Evolutionary conservation across 2,797 vertebrate genomes (phyloP).

Genomic region (Nyctibius grandis): DNA sequence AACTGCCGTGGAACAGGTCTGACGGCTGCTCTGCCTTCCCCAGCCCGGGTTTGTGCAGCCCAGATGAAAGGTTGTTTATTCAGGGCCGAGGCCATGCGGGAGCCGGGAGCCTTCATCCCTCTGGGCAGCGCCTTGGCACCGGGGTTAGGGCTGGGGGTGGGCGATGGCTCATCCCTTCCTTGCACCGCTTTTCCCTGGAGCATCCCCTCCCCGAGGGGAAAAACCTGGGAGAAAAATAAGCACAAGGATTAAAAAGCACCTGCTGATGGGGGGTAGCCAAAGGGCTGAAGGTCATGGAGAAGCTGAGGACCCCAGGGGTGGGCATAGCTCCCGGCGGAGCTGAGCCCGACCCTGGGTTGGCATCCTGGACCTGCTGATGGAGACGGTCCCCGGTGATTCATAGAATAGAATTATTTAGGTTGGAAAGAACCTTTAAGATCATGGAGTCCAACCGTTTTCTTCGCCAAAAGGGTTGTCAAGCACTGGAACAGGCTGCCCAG

Average conservation of each 20-base stretch:
- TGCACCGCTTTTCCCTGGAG: not conserved
- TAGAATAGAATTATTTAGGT: too few relatives aligned
- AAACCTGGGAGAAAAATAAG: fast-evolving
- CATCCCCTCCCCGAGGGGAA: not conserved
- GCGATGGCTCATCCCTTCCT: not conserved
- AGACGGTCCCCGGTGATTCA: not conserved
- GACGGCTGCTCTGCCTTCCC: not conserved
- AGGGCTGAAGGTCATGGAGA: not conserved
- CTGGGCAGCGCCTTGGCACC: not conserved
- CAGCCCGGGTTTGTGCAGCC: not conserved
- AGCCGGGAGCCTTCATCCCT: not conserved
- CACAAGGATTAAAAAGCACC: not conserved
- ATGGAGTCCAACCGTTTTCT: too few relatives aligned
- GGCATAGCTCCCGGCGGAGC: not conserved
- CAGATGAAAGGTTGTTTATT: not conserved
- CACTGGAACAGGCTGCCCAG: too few relatives aligned
- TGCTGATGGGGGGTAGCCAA: not conserved
- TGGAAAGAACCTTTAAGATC: too few relatives aligned
- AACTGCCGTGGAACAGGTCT: not conserved
- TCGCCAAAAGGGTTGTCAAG: too few relatives aligned
- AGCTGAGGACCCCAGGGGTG: not conserved
- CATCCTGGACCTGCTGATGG: not conserved
- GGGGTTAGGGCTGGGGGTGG: not conserved
- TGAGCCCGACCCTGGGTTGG: not conserved
- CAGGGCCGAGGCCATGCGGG: not conserved